Evolutionary conservation across 1,140 invertebrate species (phyloP), one percentile per base, ranked within the genome.

Genomic region (Brachionus koreanus): DNA sequence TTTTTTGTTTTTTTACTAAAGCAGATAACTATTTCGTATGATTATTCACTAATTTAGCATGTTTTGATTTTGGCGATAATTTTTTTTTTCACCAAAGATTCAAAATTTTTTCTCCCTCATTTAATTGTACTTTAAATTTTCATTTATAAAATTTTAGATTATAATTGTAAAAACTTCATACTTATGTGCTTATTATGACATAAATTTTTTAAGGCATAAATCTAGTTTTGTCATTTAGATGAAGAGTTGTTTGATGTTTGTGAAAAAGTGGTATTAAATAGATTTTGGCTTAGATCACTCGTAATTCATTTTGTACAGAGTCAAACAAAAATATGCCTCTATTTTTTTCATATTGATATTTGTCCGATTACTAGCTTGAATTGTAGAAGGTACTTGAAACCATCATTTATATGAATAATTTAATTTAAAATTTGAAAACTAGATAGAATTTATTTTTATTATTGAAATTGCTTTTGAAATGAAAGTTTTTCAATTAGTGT

Each of bases 381-480:
- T 57, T 19, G 19, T 19, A 6, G 16, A 57, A 57, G 19, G n/a
- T 57, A 57, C 49, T 57, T 23, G 49, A 57, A 57, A 57, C 49
- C 49, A 57, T 57, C 49, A 57, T 57, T 57, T 57, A n/a, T 57
- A 57, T 57, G 49, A 57, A 57, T 57, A 57, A 57, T 57, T 57
- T 19, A 57, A 57, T 57, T 57, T 57, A 7, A n/a, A 57, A 57
- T 57, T 57, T 57, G 29, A 57, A 57, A 57, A 19, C 49, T 57
- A 57, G n/a, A 16, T 57, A 57, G 49, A 57, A 23, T 57, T 57
- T 23, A 57, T 57, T 57, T 57, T 57, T 57, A 57, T 57, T 19
- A 57, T 16, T 19, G 49, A 57, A 57, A 57, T 19, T 57, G 7
- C 49, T 19, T 29, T 65, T 37, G 25, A 65, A 65, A 65, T 33